Conservation (phyloP, 2,113 vertebrate species). For the Tinamus guttatus region DNA sequence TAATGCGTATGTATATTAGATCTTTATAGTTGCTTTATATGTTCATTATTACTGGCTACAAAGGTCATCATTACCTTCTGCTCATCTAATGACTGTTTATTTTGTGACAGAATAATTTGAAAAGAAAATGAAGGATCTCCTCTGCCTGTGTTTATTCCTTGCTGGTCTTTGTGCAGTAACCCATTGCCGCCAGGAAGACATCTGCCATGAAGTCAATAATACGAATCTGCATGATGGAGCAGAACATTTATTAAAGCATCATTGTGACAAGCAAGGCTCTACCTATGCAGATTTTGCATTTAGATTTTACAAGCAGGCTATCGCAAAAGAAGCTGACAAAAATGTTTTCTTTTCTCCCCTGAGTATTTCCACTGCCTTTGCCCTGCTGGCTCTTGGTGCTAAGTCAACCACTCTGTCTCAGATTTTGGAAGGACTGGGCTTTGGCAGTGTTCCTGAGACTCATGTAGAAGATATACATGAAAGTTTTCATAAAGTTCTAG, state of each 20-base stretch:
- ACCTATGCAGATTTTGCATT: constrained; percentile 84
- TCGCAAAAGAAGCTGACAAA: background rate
- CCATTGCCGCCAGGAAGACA: background rate
- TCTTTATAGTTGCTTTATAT: background rate
- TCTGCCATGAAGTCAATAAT: background rate
- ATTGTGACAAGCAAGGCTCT: constrained; percentile 18
- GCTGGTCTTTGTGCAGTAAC: constrained; percentile 10
- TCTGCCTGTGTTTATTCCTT: constrained; percentile 54
- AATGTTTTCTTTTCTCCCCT: constrained; percentile 90
- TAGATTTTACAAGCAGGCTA: constrained; percentile 80
- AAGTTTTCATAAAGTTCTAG: constrained; percentile 80
- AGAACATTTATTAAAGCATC: constrained; percentile 1
- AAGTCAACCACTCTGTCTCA: constrained; percentile 80
- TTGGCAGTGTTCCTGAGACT: constrained; percentile 53
- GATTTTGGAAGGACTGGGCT: constrained; percentile 81
- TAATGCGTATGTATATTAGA: background rate
- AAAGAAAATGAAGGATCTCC: constrained; percentile 66
- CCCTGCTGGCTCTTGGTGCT: constrained; percentile 85
- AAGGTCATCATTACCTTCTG: background rate
- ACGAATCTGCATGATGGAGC: background rate
- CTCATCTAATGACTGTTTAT: constrained; percentile 10
- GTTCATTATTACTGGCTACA: constrained; percentile 1
- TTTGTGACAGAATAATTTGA: constrained; percentile 61
- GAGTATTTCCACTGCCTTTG: constrained; percentile 85
- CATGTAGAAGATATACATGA: constrained; percentile 66